These are phyloP conservation scores for Halictus ligatus DNA, from an alignment of 2,888 invertebrate genomes.

Conservation along the genomic window DNA sequence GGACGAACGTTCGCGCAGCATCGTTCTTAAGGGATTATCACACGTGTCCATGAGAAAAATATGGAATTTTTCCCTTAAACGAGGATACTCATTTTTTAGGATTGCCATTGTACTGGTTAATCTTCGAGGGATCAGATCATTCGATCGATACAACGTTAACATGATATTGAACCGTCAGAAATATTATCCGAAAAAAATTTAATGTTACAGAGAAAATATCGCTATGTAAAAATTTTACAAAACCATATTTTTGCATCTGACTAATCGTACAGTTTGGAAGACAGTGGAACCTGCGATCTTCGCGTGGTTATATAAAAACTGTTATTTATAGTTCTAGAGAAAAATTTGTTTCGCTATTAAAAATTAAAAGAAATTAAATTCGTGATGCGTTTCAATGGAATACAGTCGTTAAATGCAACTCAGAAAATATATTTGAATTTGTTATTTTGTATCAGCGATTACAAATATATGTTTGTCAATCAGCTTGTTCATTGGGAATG, in stretches of 20 bases:
- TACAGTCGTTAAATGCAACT: neutral
- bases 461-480: too few relatives aligned
- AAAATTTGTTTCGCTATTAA: too few relatives aligned
- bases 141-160: neutral
- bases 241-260: neutral
- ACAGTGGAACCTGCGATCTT: neutral
- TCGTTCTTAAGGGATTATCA: constrained; percentile 21
- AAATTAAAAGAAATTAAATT: neutral
- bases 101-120: neutral
- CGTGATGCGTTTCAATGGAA: neutral
- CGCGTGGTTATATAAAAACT: too few relatives aligned
- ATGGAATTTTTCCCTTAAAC: too few relatives aligned
- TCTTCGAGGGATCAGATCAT: neutral
- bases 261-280: neutral
- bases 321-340: neutral
- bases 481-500: too few relatives aligned
- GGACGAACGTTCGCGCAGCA: constrained; percentile 23
- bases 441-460: too few relatives aligned
- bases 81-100: neutral
- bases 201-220: neutral
- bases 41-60: neutral
- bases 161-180: neutral
- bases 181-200: neutral
- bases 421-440: neutral
- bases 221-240: neutral